Percentiles rank a stretch among this genome's conserved stretches.
Conservation (phyloP, 2,797 vertebrate species). For the Apogon talboti region DNA sequence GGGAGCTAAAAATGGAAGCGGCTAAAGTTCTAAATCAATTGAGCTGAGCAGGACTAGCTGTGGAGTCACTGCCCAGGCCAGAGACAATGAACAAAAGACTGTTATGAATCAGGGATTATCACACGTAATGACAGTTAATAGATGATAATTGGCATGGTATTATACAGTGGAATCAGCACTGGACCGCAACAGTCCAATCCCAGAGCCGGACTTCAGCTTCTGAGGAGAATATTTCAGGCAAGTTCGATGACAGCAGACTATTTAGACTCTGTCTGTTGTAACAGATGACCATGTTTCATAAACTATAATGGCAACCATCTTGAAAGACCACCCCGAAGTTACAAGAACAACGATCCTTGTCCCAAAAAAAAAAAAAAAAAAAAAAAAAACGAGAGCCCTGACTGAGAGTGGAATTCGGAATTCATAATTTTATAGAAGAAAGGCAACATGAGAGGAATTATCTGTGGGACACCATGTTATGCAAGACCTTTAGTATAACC, state of each 20-base stretch:
- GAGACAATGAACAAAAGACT: slow-evolving; percentile 58
- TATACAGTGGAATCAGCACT: slow-evolving; percentile 58
- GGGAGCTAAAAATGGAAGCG: slow-evolving; percentile 32
- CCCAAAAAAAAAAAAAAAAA: slow-evolving; percentile 1
- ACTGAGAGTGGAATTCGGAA: not conserved
- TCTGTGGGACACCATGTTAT: slow-evolving; percentile 27
- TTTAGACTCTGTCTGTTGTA: slow-evolving; percentile 24
- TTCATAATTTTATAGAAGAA: slow-evolving; percentile 1
- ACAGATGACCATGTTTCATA: slow-evolving; percentile 25
- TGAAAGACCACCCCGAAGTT: slow-evolving; percentile 30
- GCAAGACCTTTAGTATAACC: slow-evolving; percentile 40
- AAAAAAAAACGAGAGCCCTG: too few relatives aligned
- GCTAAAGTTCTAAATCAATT: slow-evolving; percentile 45
- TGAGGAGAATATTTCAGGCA: slow-evolving; percentile 24
- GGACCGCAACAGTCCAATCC: slow-evolving; percentile 41
- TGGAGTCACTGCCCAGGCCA: slow-evolving; percentile 3
- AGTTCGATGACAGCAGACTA: slow-evolving; percentile 33
- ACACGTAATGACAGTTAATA: slow-evolving; percentile 70
- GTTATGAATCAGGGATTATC: slow-evolving; percentile 54
- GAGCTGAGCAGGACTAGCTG: slow-evolving; percentile 26
- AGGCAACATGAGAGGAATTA: slow-evolving; percentile 14
- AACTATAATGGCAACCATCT: slow-evolving; percentile 13
- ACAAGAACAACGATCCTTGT: slow-evolving; percentile 11
- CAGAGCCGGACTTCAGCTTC: slow-evolving; percentile 17
- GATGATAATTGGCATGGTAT: slow-evolving; percentile 53